A percentile compares a stretch with the other conserved stretches of the same genome.
Conservation (phyloP, 2,113 vertebrate species). For the Candoia aspera region DNA sequence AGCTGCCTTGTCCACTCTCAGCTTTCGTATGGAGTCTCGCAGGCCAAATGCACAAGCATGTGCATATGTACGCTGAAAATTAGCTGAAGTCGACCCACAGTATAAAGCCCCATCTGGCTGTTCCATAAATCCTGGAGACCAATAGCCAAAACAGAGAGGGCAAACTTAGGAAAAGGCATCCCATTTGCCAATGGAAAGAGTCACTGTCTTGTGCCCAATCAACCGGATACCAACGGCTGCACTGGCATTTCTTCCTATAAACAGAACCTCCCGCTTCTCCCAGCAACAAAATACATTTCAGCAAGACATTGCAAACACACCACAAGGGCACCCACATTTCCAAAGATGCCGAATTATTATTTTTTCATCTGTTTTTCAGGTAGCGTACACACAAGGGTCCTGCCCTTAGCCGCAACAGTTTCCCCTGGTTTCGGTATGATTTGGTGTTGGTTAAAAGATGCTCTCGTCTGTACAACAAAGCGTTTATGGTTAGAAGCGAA, state of each 20-base stretch:
- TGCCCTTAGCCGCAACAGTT: not conserved
- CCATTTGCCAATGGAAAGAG: not conserved
- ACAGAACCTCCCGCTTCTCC: not conserved
- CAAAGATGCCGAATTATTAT: not conserved
- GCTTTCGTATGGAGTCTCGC: not conserved
- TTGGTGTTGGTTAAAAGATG: not conserved
- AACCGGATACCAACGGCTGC: not conserved
- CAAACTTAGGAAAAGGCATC: not conserved
- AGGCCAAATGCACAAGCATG: not conserved
- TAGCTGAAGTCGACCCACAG: not conserved
- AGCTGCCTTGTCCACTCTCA: not conserved
- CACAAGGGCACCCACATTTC: not conserved
- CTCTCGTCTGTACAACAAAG: not conserved
- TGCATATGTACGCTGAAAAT: not conserved
- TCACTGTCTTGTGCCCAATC: not conserved
- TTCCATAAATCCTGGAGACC: not conserved
- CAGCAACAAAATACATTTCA: not conserved
- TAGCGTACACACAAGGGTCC: not conserved
- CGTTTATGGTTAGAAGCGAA: not conserved
- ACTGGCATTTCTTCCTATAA: not conserved
- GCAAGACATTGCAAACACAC: not conserved
- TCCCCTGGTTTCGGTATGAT: constrained; percentile 12
- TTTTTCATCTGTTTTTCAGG: not conserved
- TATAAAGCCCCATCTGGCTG: not conserved
- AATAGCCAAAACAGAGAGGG: not conserved